Evolutionary conservation across 1,140 invertebrate species (phyloP), one percentile per base, ranked within the genome.

Genomic region (Octopus sinensis): DNA sequence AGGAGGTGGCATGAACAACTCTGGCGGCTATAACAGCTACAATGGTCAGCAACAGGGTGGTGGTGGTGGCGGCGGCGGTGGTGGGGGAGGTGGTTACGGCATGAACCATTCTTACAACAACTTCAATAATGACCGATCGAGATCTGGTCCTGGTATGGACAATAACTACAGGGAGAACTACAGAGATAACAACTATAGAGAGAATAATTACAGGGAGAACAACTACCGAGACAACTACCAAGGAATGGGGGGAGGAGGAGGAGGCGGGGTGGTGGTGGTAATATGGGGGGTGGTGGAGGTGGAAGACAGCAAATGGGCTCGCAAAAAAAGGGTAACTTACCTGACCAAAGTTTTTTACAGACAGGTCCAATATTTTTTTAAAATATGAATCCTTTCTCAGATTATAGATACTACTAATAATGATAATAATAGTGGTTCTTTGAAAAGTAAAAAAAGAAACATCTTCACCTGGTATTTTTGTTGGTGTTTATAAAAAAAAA

Each of bases 281-380:
- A 23, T 13, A 9, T 7, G 9, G 17, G 43, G 9, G 76, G 30
- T 53, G 76, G 76, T 4, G 76, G 30, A 13, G 52, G 30, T 53
- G 52, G 30, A 13, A n/a, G 51, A 53, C 5, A 5, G 23, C 76
- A 13, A 77, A 77, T 77, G 30, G 76, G 76, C 13, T 43, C 12
- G 5, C 68, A 71, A 71, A 77, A 77, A 77, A 77, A 77, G 76
- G 30, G n/a, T 43, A 53, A 51, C 13, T 77, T 77, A 77, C 76
- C 76, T 77, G 76, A 77, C 52, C 76, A 77, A 43, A 51, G 30
- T 43, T 77, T 77, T 17, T 53, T 77, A 53, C 76, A 77, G 30
- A 77, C 76, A 9, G 76, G 76, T 30, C 76, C 76, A 77, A 77
- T 77, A 51, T 77, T 51, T 53, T 77, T 77, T 53, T 77, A 43